These are phyloP conservation scores for Brachionus angularis DNA, from an alignment of 1,140 invertebrate species.

Conservation along the genomic window DNA sequence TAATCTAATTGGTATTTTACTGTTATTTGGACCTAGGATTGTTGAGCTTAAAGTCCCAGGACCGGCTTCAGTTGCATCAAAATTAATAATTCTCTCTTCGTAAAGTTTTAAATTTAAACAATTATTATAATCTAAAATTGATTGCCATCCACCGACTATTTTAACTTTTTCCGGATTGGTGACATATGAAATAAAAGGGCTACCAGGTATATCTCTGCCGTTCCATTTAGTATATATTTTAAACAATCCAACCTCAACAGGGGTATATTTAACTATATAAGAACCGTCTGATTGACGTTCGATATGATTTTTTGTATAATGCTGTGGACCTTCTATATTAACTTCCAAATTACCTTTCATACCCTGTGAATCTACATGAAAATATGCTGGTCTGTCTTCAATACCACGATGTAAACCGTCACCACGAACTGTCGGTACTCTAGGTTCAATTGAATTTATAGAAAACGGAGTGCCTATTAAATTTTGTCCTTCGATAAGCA, in stretches of 20 bases:
- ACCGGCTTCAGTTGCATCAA: conserved; percentile 65
- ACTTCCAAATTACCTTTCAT: conserved; percentile 44
- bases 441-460: conserved; percentile 43
- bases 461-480: conserved; percentile 41
- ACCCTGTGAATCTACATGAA: conserved; percentile 58
- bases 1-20: conserved; percentile 55
- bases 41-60: conserved; percentile 59
- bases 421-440: conserved; percentile 55
- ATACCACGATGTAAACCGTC: conserved; percentile 53
- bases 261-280: conserved; percentile 67
- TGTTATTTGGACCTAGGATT: conserved; percentile 3
- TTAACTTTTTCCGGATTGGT: conserved; percentile 67
- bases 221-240: conserved; percentile 70
- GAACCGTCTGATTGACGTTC: conserved; percentile 62
- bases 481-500: conserved; percentile 6
- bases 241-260: conserved; percentile 69
- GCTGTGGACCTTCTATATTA: conserved; percentile 62
- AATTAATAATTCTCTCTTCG: conserved; percentile 63
- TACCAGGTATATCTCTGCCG: conserved; percentile 60
- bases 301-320: conserved; percentile 63
- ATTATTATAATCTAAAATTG: conserved; percentile 68
- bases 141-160: conserved; percentile 66
- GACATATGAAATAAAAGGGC: conserved; percentile 69
- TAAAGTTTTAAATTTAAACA: conserved; percentile 66
- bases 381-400: conserved; percentile 55